phyloP scores from a whole-genome alignment of 2,797 vertebrate genomes.

The Gymnothorax javanicus region DNA sequence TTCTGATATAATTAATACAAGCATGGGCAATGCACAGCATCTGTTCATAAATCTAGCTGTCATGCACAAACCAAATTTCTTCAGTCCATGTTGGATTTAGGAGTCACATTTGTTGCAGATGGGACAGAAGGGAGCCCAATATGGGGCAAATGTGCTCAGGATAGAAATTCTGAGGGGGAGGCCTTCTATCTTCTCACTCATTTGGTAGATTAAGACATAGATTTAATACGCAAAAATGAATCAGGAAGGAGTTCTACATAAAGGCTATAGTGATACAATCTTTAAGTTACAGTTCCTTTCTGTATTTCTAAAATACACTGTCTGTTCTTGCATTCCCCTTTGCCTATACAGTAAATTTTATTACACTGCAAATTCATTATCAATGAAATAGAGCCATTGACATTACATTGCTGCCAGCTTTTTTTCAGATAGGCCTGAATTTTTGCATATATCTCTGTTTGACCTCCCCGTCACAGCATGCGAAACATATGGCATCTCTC shows the following conservation, averaged over 20 bases:
- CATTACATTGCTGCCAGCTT: not conserved
- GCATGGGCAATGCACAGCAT: conserved; percentile 13
- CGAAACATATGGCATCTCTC: not conserved
- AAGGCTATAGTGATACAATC: not conserved
- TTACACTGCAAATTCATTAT: not conserved
- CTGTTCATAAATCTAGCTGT: conserved; percentile 32
- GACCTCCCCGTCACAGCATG: not conserved
- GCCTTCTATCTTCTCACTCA: not conserved
- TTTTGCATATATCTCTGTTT: not conserved
- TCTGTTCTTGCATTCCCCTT: too few species aligned
- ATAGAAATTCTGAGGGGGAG: conserved; percentile 17
- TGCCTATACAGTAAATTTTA: not conserved
- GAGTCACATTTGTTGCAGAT: conserved; percentile 21
- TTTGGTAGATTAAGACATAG: not conserved
- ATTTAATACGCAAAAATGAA: not conserved
- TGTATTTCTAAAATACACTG: not conserved
- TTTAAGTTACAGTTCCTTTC: not conserved
- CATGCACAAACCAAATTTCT: conserved; percentile 25
- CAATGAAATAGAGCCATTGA: conserved; percentile 11
- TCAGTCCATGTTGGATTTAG: conserved; percentile 25
- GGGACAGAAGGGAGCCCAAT: conserved; percentile 18
- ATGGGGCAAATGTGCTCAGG: conserved; percentile 1
- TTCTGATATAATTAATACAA: conserved; percentile 36
- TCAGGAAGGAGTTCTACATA: not conserved
- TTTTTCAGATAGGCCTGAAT: not conserved